Evolutionary conservation across 2,113 vertebrate species (phyloP), one percentile per base, ranked within the genome.

Genomic region (Globicephala melas): DNA sequence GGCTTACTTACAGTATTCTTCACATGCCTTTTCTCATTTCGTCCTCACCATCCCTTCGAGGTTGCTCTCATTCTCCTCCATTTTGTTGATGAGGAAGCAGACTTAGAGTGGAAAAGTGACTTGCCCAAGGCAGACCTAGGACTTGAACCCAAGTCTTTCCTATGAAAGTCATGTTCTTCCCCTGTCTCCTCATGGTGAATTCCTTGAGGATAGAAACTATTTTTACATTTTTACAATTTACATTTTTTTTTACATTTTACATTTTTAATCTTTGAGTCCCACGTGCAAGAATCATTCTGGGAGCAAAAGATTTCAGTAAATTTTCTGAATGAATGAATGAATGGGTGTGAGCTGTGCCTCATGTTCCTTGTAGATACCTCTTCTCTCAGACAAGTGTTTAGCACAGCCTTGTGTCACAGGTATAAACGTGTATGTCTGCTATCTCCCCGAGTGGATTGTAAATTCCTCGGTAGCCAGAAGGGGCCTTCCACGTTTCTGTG

Each of bases 21-120:
- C 17, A 1, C 1, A 0, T 6, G 25, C 60, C 47, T 83, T 23
- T 17, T 17, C 15, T 5, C 62, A 12, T 7, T 53, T 33, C 44
- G 18, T 2, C 17, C 3, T 44, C 12, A 2, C 5, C 65, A 60
- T 20, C 47, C 10, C 1, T 67, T 50, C 58, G 50, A 76, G 17
- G 8, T 3, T 7, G 0, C 17, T 47, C 44, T 70, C 68, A 2
- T 71, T 36, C 5, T 3, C 26, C 23, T 86, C n/a, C 62, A 6
- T 62, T 47, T 31, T 20, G 6, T 14, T 79, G 33, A 62, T n/a
- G 50, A 82, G 25, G 80, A 79, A 84, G 44, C 26, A 83, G 17
- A 47, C 23, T 93, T 63, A 36, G 50, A n/a, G 21, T 33, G 4
- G 36, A 33, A 44, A 67, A 50, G 50, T 9, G 17, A 25, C 36